phyloP scores from a whole-genome alignment of 2,797 vertebrate species.

The Channa striata region DNA sequence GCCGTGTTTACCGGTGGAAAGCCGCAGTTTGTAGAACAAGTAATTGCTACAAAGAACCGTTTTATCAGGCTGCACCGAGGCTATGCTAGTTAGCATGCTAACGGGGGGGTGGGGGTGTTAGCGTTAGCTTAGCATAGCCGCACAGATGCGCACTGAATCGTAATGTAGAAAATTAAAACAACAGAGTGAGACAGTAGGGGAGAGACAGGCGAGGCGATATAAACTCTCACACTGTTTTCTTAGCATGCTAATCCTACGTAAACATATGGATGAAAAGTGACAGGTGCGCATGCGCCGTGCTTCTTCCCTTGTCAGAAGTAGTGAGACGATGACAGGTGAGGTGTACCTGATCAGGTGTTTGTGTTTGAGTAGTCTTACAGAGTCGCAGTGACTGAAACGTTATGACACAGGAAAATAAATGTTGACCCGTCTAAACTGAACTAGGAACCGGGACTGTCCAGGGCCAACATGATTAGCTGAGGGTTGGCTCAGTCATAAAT shows the following conservation, averaged over 20 bases:
- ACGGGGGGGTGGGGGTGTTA: constrained; percentile 36
- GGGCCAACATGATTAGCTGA: no score
- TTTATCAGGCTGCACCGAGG: constrained; percentile 25
- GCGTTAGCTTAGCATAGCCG: constrained; percentile 1
- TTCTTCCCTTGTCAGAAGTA: constrained; percentile 39
- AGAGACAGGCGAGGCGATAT: not conserved
- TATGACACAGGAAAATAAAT: no score
- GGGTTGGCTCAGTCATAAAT: no score
- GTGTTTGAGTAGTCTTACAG: no score
- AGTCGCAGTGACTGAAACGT: no score
- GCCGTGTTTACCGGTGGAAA: not conserved
- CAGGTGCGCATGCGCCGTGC: constrained; percentile 61
- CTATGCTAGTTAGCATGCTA: constrained; percentile 59
- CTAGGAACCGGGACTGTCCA: no score
- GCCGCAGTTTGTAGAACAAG: not conserved
- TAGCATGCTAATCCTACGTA: constrained; percentile 73
- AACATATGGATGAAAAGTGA: constrained; percentile 64
- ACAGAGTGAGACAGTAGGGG: not conserved
- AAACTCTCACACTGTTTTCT: constrained; percentile 35
- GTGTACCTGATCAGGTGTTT: no score
- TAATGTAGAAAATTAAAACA: not conserved
- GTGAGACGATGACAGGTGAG: not conserved
- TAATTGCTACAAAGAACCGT: constrained; percentile 65
- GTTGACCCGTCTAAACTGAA: no score
- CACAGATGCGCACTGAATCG: rapidly evolving